These are phyloP conservation scores for Proterorhinus semilunaris DNA, from an alignment of 2,113 vertebrate species.

Conservation along the genomic window DNA sequence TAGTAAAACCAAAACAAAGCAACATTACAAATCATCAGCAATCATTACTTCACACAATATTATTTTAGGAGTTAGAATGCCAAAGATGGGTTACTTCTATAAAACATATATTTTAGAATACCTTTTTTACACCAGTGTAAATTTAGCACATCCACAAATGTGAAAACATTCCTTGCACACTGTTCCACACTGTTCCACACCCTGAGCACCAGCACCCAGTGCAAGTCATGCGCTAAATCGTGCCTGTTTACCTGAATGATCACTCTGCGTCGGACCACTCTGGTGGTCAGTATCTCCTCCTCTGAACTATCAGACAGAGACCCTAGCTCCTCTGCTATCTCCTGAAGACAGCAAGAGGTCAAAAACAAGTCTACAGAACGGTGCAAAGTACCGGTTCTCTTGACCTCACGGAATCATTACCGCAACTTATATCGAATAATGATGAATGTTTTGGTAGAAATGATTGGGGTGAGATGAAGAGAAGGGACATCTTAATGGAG, in stretches of 20 bases:
- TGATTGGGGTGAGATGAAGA: conserved; percentile 52
- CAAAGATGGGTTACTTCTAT: too few relatives aligned
- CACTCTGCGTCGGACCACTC: conserved; percentile 91
- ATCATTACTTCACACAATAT: not conserved
- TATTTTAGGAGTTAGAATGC: too few relatives aligned
- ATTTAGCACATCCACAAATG: too few relatives aligned
- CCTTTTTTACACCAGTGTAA: too few relatives aligned
- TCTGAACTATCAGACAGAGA: conserved; percentile 90
- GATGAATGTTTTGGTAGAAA: not conserved
- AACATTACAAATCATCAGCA: too few relatives aligned
- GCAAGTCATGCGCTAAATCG: not conserved
- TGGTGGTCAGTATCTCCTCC: conserved; percentile 92
- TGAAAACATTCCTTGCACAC: too few relatives aligned
- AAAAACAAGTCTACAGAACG: conserved; percentile 4
- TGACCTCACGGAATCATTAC: conserved; percentile 14
- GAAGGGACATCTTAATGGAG: conserved; percentile 35
- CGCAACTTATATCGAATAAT: not conserved
- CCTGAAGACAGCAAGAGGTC: conserved; percentile 81
- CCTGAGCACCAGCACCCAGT: too few relatives aligned
- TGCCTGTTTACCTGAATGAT: conserved; percentile 90
- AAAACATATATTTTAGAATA: too few relatives aligned
- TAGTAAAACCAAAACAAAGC: not conserved
- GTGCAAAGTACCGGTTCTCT: conserved; percentile 34
- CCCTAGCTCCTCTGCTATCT: conserved; percentile 90
- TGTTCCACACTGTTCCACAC: too few relatives aligned